phyloP scores from a whole-genome alignment of 2,113 vertebrate species.

The Pteronura brasiliensis region DNA sequence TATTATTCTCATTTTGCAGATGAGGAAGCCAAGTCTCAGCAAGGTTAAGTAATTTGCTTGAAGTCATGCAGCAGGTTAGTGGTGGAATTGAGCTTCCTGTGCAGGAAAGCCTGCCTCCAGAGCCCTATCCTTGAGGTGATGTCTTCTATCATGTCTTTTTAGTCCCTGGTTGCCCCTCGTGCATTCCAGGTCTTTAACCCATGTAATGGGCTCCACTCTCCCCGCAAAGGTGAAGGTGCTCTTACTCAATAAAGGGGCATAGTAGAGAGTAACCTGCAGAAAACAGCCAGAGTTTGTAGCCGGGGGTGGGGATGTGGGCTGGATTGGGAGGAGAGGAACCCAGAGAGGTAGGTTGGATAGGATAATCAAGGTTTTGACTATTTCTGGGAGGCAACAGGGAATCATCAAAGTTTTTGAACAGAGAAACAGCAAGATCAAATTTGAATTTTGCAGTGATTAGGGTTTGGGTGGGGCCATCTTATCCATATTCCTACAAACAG shows the following conservation, averaged over 20 bases:
- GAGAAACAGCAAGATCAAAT: background rate
- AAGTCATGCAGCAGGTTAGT: background rate
- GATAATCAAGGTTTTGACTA: background rate
- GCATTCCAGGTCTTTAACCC: background rate
- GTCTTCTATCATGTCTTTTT: background rate
- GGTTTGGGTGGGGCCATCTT: too few relatives aligned
- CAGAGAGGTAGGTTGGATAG: too few relatives aligned
- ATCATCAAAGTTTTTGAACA: background rate
- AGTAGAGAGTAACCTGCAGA: background rate
- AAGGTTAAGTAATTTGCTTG: background rate
- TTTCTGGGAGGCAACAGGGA: background rate
- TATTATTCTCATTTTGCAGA: background rate
- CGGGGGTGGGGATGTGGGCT: background rate
- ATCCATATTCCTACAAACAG: background rate
- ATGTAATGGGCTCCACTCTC: background rate
- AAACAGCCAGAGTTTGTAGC: background rate
- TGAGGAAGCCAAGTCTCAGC: background rate
- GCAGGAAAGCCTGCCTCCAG: background rate
- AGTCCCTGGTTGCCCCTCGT: background rate
- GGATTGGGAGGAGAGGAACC: too few relatives aligned
- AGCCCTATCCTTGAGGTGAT: background rate
- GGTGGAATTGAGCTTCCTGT: background rate
- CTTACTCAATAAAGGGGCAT: background rate
- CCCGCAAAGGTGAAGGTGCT: background rate
- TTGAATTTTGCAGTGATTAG: background rate